Base-by-base conservation (phyloP, 1,140 invertebrate genomes). In the Diploscapter pachys region DNA sequence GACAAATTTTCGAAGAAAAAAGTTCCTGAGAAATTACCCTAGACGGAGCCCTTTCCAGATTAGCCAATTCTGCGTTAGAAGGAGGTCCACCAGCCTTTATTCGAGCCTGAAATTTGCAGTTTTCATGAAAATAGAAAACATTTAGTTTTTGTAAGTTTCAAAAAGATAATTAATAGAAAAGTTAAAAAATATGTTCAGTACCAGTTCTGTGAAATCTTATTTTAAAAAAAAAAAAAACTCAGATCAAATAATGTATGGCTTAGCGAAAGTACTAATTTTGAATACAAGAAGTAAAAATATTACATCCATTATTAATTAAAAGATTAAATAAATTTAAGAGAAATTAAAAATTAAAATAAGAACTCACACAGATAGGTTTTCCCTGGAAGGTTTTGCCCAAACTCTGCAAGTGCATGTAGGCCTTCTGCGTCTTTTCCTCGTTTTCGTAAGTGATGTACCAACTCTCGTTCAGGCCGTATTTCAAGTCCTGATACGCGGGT, bases 381-480 rank as follows among this genome's bases (percentile, higher is more conserved):
- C 74, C 72, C 62, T 80, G 71, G 31, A 80, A 81, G 9, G 83
- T 92, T 84, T 90, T 89, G 57, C 93, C 92, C 85, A 93, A 92
- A 86, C 94, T 93, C 77, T 93, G 88, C 76, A 96, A 87, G 89
- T 93, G 94, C 81, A 91, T 89, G 81, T 93, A 94, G 70, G 93
- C 94, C 83, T 89, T 89, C 86, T 94, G 92, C 81, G 93, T 93
- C 89, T 94, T 93, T 83, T 94, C 92, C 85, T 96, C 94, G 53
- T 92, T 92, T 85, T 93, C 92, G 87, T 95, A 96, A 65, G 92
- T 93, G 62, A 96, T 91, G 85, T 95, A 96, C 93, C 93, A 96
- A 71, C 91, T 93, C 85, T 91, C 91, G 87, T 94, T 94, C 83
- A 93, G 91, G 78, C 93, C 93, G 89, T 94, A 94, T 87, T 94